These are phyloP conservation scores for Porites cylindrica DNA, from an alignment of 92 coral and sea anemone species.

Conservation along the genomic window DNA sequence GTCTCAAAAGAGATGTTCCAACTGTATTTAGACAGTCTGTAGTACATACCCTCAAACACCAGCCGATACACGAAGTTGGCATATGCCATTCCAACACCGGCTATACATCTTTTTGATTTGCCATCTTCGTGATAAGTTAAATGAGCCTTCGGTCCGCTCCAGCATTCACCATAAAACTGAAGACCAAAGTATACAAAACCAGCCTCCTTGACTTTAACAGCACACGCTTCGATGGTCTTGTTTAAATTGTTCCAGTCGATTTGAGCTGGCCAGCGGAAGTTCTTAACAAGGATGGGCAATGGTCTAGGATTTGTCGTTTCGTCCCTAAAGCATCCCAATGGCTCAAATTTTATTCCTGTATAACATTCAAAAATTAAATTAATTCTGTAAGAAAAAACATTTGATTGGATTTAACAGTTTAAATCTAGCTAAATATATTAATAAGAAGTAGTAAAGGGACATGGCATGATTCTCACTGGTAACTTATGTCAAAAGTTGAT, in stretches of 20 bases:
- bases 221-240: constrained; percentile 73
- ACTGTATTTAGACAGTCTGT: no score
- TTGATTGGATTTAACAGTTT: no score
- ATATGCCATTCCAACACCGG: constrained; percentile 51
- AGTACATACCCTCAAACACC: constrained; percentile 4
- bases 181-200: constrained; percentile 75
- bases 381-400: not conserved
- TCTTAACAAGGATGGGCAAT: constrained; percentile 51
- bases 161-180: constrained; percentile 87
- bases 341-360: constrained; percentile 30
- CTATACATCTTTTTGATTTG: constrained; percentile 36
- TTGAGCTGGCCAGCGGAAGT: constrained; percentile 45
- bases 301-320: constrained; percentile 35
- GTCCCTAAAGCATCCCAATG: constrained; percentile 67
- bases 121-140: constrained; percentile 63
- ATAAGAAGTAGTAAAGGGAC: no score
- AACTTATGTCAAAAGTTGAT: no score
- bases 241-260: constrained; percentile 63
- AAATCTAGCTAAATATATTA: no score
- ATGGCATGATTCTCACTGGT: no score
- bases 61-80: constrained; percentile 68
- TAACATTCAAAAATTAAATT: not conserved
- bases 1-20: no score
- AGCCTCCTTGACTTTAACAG: constrained; percentile 58
- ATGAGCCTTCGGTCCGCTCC: constrained; percentile 79